Base-by-base conservation (phyloP, 2,888 invertebrate species). In the Camptogramma bilineatum region DNA sequence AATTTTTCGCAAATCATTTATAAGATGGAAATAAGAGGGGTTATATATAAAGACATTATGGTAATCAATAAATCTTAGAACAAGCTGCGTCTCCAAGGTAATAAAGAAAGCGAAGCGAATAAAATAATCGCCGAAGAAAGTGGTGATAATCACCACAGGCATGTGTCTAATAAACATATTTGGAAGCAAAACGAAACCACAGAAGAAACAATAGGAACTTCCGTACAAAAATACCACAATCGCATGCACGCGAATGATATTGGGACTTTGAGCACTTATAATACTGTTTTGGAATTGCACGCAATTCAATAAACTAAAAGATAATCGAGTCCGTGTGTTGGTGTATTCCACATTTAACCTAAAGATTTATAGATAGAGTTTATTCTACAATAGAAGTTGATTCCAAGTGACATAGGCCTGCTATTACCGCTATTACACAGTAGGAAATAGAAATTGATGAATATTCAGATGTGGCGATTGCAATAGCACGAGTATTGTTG, bases 51-150 rank as follows among this genome's bases (percentile, higher is more conserved):
- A 24, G 24, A 53, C 31, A 53, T 42, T 51, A 21, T 21, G 39
- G 53, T 44, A 47, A 56, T 57, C 28, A 66, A 52, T 59, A 71
- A 70, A 73, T 57, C 64, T 71, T 66, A 67, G 69, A 63, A 69
- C 64, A 67, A 67, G 52, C 64, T 65, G 73, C 76, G 69, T 71
- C 76, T 83, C 81, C 82, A 76, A 85, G 82, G 74, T 75, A 68
- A 63, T 60, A 62, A 85, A 74, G 90, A 90, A 90, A 91, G 90
- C 87, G 90, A 88, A 85, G 78, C 88, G 82, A 88, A 90, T 83
- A 75, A 80, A 80, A 80, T 81, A 82, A 86, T 87, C 81, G 86
- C 81, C 75, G 78, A 87, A 86, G 89, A 90, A 90, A 90, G 90
- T 87, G 86, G 85, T 80, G 71, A 77, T 79, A 89, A 90, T 87